Evolutionary conservation across 2,888 invertebrate genomes (phyloP).

Genomic region (Bruchidius siliquastri): DNA sequence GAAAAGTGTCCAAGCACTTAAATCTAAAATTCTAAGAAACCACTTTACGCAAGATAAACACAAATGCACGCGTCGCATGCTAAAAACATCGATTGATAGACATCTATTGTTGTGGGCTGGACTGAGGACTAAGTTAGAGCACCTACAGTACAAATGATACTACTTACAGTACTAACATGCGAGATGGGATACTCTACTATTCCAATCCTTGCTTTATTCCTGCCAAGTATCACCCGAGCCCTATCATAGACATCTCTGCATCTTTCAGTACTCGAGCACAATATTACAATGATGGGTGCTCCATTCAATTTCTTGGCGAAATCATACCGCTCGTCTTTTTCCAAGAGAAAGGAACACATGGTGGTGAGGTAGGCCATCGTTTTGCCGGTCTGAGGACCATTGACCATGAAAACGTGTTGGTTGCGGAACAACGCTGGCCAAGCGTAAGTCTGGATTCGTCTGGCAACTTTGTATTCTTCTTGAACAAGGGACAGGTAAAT

Average conservation of each 20-base stretch:
- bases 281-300: slow-evolving; percentile 61
- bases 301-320: slow-evolving; percentile 39
- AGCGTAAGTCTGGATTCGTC: slow-evolving; percentile 60
- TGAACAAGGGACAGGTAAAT: slow-evolving; percentile 28
- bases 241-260: slow-evolving; percentile 50
- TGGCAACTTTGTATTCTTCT: slow-evolving; percentile 38
- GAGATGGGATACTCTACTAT: slow-evolving; percentile 47
- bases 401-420: slow-evolving; percentile 61
- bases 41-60: too few relatives aligned
- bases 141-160: too few relatives aligned
- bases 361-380: slow-evolving; percentile 68
- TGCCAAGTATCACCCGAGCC: slow-evolving; percentile 46
- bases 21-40: too few relatives aligned
- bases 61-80: too few relatives aligned
- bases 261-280: slow-evolving; percentile 60
- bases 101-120: too few relatives aligned
- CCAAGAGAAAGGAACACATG: slow-evolving; percentile 57
- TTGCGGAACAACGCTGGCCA: slow-evolving; percentile 68
- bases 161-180: slow-evolving; percentile 33
- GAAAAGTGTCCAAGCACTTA: too few relatives aligned
- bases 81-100: too few relatives aligned
- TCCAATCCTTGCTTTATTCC: slow-evolving; percentile 42
- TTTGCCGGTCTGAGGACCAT: slow-evolving; percentile 60
- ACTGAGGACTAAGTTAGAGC: too few relatives aligned
- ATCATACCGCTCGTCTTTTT: slow-evolving; percentile 46